A percentile compares a stretch with the other conserved stretches of the same genome.
Evolutionary conservation across 2,113 vertebrate genomes (phyloP).

Genomic region (Oryzias melastigma): DNA sequence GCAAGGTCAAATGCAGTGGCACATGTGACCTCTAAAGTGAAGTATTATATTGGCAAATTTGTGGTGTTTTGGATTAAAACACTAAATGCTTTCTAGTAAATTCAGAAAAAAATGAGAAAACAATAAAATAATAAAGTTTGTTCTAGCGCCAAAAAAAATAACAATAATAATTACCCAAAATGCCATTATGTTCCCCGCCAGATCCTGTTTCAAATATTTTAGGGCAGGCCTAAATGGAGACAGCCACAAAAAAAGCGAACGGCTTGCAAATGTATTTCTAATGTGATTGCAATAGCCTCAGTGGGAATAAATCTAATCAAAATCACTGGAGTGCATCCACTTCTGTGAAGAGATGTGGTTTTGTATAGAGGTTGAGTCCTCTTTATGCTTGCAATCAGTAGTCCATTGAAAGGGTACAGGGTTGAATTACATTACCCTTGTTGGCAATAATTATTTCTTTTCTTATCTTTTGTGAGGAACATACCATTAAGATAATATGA

Average conservation of each 20-base stretch:
- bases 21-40: neutral
- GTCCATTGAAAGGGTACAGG: constrained; percentile 40
- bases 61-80: neutral
- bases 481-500: constrained; percentile 15
- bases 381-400: constrained; percentile 49
- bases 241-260: constrained; percentile 28
- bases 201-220: constrained; percentile 45
- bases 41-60: too few relatives aligned
- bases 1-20: neutral
- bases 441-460: constrained; percentile 44
- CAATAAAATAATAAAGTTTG: constrained; percentile 16
- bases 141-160: constrained; percentile 17
- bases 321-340: constrained; percentile 63
- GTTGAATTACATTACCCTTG: constrained; percentile 45
- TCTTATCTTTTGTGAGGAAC: constrained; percentile 23
- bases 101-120: neutral
- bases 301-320: constrained; percentile 62
- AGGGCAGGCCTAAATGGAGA: constrained; percentile 45
- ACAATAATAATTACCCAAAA: neutral
- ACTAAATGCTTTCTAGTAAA: too few relatives aligned
- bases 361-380: constrained; percentile 33
- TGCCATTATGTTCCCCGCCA: constrained; percentile 48
- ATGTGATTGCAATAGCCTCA: constrained; percentile 60
- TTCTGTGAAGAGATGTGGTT: constrained; percentile 53
- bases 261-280: constrained; percentile 54